Evolutionary conservation across 2,113 vertebrate species (phyloP).

Genomic region (Peucedramus taeniatus): DNA sequence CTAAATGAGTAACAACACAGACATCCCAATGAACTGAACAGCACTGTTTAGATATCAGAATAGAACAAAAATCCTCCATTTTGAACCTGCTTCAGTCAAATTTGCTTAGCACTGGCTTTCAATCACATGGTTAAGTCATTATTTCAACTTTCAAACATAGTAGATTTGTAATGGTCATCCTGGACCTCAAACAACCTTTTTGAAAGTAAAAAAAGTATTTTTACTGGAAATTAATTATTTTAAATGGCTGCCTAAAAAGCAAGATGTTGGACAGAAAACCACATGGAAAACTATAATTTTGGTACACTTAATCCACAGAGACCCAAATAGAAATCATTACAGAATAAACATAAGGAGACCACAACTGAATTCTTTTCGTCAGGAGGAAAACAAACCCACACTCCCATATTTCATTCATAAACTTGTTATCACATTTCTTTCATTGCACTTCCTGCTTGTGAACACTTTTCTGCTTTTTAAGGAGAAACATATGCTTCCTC

Average conservation of each 20-base stretch:
- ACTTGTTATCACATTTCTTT: neutral
- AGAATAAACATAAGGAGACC: neutral
- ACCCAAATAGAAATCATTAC: neutral
- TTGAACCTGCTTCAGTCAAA: neutral
- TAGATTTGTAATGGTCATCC: neutral
- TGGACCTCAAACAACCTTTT: neutral
- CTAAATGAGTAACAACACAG: slow-evolving; percentile 29
- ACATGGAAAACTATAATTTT: neutral
- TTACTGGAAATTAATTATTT: neutral
- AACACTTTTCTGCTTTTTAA: neutral
- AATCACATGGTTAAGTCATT: neutral
- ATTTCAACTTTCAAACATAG: neutral
- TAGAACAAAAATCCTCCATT: neutral
- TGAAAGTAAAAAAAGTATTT: neutral
- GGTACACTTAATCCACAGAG: neutral
- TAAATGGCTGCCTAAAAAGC: neutral
- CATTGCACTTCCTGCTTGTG: neutral
- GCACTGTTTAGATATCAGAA: neutral
- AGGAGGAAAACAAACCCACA: neutral
- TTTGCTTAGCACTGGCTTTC: neutral
- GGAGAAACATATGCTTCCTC: neutral
- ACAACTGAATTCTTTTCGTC: neutral
- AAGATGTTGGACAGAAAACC: neutral
- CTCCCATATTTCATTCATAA: neutral
- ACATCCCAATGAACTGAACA: neutral